Conservation (phyloP, 2,797 vertebrate species). For the Acrossocheilus fasciatus region DNA sequence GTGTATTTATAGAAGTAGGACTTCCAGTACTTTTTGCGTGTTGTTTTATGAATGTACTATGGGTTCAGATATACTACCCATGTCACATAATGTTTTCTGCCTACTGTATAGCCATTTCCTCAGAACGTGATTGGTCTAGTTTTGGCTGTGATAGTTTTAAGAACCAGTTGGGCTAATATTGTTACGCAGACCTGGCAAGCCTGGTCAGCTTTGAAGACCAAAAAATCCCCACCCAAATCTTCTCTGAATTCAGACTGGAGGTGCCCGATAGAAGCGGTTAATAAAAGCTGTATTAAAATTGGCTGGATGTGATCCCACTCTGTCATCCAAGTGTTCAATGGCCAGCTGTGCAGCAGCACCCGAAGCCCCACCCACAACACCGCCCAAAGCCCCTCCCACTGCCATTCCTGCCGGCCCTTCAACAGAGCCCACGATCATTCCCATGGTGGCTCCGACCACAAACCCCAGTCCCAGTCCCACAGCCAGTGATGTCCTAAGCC, state of each 20-base stretch:
- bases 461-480: conserved; percentile 73
- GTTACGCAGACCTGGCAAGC: background rate
- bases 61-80: no score
- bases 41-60: no score
- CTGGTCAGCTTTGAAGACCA: background rate
- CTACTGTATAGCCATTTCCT: background rate
- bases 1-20: no score
- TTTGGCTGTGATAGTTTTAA: no score
- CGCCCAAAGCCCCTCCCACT: conserved; percentile 66
- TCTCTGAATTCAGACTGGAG: conserved; percentile 51
- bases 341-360: conserved; percentile 79
- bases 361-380: conserved; percentile 73
- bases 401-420: conserved; percentile 76
- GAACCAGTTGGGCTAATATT: background rate
- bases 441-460: conserved; percentile 72
- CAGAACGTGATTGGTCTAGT: background rate
- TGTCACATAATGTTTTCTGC: no score
- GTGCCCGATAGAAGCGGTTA: conserved; percentile 75
- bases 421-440: conserved; percentile 73
- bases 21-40: no score
- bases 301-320: conserved; percentile 69
- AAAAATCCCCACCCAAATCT: background rate
- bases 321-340: conserved; percentile 75
- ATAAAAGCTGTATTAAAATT: conserved; percentile 81
- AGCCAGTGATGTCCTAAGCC: conserved; percentile 75